Evolutionary conservation across 2,888 invertebrate species (phyloP).

Genomic region (Epistrophe grossulariae): DNA sequence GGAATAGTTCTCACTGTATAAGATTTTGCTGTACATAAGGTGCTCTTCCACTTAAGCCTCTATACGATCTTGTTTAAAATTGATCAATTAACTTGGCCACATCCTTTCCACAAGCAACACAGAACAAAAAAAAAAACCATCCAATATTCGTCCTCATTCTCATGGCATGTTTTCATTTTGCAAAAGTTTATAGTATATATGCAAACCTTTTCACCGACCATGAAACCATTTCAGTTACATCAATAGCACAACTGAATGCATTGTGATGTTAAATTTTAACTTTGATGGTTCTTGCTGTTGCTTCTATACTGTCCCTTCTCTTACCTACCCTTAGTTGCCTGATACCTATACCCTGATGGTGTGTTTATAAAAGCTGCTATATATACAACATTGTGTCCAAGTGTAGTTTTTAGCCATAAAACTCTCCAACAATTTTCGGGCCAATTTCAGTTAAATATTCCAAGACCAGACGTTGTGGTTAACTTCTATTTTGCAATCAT

Average conservation of each 20-base stretch:
- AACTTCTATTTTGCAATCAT: slow-evolving; percentile 65
- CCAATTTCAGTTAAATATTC: slow-evolving; percentile 57
- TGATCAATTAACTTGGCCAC: slow-evolving; percentile 25
- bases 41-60: too few species aligned
- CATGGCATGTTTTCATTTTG: not conserved
- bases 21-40: not conserved
- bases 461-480: slow-evolving; percentile 63
- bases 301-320: not conserved
- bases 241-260: slow-evolving; percentile 37
- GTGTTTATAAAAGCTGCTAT: slow-evolving; percentile 11
- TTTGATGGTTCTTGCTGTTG: slow-evolving; percentile 23
- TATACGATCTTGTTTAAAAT: not conserved
- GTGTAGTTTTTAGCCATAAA: slow-evolving; percentile 28
- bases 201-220: slow-evolving; percentile 19
- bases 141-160: not conserved
- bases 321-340: not conserved
- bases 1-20: not conserved
- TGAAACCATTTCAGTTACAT: slow-evolving; percentile 33
- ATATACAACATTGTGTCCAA: slow-evolving; percentile 34
- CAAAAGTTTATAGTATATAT: slow-evolving; percentile 13
- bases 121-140: not conserved
- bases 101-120: not conserved
- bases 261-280: slow-evolving; percentile 38
- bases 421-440: slow-evolving; percentile 31
- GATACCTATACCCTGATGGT: not conserved